phyloP scores from a whole-genome alignment of 2,797 vertebrate species.

The Typhlichthys eigenmanni region DNA sequence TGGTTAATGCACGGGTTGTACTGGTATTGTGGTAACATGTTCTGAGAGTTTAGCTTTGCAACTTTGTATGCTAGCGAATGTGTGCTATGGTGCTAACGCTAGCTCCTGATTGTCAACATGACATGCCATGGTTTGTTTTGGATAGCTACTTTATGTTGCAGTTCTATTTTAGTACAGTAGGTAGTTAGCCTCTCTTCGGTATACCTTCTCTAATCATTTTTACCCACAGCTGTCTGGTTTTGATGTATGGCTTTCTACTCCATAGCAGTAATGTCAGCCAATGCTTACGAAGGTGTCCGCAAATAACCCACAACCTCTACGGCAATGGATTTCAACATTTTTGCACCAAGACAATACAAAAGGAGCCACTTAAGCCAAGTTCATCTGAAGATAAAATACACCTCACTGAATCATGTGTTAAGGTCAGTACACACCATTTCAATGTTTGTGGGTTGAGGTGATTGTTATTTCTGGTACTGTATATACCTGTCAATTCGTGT shows the following conservation, averaged over 20 bases:
- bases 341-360: conserved; percentile 57
- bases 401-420: conserved; percentile 78
- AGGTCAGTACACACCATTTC: conserved; percentile 58
- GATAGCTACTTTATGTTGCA: not conserved
- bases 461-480: too few relatives aligned
- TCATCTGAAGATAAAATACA: conserved; percentile 52
- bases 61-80: not conserved
- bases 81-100: conserved; percentile 15
- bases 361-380: conserved; percentile 24
- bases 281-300: conserved; percentile 17
- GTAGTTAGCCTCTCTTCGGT: not conserved
- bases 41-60: not conserved
- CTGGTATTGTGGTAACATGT: rapidly evolving
- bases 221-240: not conserved
- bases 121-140: too few relatives aligned
- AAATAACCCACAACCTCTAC: conserved; percentile 1
- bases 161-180: not conserved
- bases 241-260: conserved; percentile 52
- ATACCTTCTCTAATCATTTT: not conserved
- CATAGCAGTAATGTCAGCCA: conserved; percentile 25
- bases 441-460: too few relatives aligned
- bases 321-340: conserved; percentile 28
- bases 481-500: too few relatives aligned
- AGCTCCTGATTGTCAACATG: not conserved
- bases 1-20: not conserved